Evolutionary conservation across 2,113 vertebrate species (phyloP).

Genomic region (Indri indri): DNA sequence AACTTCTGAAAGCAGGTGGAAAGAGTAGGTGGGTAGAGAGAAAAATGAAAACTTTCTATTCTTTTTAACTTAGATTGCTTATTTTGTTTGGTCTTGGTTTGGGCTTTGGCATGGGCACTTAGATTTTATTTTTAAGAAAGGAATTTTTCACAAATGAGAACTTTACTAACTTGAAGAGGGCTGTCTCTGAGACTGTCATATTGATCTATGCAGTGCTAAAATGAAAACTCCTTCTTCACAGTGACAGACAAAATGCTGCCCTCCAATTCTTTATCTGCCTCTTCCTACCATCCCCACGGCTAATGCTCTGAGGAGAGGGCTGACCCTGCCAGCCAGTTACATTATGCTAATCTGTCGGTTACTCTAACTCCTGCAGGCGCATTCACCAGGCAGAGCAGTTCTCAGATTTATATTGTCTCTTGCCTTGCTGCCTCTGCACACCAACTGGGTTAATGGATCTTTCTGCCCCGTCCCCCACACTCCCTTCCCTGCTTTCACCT

Average conservation of each 20-base stretch:
- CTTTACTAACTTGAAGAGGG: constrained; percentile 46
- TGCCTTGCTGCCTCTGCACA: constrained; percentile 70
- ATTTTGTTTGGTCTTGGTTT: not conserved
- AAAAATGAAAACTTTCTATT: not conserved
- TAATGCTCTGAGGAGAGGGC: constrained; percentile 76
- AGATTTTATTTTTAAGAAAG: constrained; percentile 52
- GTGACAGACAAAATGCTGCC: constrained; percentile 56
- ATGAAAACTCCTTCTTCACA: constrained; percentile 56
- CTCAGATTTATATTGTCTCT: constrained; percentile 80
- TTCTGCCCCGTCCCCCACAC: not conserved
- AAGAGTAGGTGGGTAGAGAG: not conserved
- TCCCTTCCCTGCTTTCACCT: constrained; percentile 13
- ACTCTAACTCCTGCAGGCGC: constrained; percentile 80
- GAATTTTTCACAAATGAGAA: constrained; percentile 57
- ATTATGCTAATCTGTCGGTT: constrained; percentile 83
- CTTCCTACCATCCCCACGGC: constrained; percentile 71
- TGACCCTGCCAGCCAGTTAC: constrained; percentile 83
- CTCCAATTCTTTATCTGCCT: constrained; percentile 70
- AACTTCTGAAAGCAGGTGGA: not conserved
- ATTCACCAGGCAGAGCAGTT: constrained; percentile 70
- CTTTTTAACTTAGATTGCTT: not conserved
- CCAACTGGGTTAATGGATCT: constrained; percentile 70
- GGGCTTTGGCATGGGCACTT: not conserved
- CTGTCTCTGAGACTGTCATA: not conserved
- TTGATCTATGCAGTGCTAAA: constrained; percentile 50